Conservation (phyloP, 2,113 vertebrate species). For the Gambusia affinis region DNA sequence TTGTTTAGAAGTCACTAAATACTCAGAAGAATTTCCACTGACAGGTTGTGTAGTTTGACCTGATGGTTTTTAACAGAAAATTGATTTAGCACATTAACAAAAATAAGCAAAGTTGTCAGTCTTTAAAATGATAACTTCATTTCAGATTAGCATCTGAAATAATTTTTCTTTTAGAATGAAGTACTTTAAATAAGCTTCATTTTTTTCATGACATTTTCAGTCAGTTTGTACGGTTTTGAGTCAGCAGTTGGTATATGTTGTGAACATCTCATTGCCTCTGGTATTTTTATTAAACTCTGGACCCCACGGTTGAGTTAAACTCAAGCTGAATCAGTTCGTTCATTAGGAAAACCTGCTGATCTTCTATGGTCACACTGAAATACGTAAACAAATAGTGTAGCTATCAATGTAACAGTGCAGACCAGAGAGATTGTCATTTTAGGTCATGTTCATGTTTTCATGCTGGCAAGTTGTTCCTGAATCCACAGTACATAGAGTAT, state of each 20-base stretch:
- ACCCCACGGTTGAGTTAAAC: constrained; percentile 31
- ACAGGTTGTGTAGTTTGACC: too few species aligned
- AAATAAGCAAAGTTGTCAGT: not conserved
- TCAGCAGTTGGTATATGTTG: constrained; percentile 18
- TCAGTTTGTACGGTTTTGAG: constrained; percentile 19
- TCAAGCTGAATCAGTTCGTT: constrained; percentile 23
- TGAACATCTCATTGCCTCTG: constrained; percentile 16
- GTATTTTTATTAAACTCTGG: constrained; percentile 40
- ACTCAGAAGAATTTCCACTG: too few species aligned
- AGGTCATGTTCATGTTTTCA: not conserved
- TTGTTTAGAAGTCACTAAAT: too few species aligned
- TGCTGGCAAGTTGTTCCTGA: constrained; percentile 5
- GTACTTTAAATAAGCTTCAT: not conserved
- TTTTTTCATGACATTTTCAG: not conserved
- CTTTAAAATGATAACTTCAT: not conserved
- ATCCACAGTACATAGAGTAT: constrained; percentile 22
- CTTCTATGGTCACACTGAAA: constrained; percentile 16
- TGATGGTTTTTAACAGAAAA: too few species aligned
- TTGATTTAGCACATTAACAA: too few species aligned
- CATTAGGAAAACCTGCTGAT: constrained; percentile 31
- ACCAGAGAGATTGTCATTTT: not conserved
- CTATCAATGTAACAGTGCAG: not conserved
- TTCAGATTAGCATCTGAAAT: not conserved
- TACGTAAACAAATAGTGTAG: not conserved
- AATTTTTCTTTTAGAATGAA: not conserved